These are phyloP conservation scores for Eueremaeus valkanovi DNA, from an alignment of 2,888 invertebrate species.

Conservation along the genomic window DNA sequence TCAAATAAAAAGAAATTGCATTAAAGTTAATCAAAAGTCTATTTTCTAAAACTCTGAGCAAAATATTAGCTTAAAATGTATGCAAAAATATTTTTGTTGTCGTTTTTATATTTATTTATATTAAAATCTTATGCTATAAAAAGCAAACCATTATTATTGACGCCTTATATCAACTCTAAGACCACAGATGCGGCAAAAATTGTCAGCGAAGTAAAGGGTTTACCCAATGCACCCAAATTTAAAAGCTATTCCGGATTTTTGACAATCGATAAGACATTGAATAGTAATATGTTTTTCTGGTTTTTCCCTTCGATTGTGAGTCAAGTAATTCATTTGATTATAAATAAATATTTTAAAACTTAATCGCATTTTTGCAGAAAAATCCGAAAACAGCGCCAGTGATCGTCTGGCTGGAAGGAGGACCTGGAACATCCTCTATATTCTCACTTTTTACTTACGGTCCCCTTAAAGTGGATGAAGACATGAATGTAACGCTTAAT, in stretches of 20 bases:
- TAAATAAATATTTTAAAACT: too few relatives aligned
- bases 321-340: too few relatives aligned
- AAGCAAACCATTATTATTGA: background rate
- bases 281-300: slow-evolving; percentile 87
- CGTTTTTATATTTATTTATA: too few relatives aligned
- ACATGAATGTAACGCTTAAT: background rate
- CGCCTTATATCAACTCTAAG: background rate
- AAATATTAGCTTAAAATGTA: too few relatives aligned
- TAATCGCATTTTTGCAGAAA: background rate
- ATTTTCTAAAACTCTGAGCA: too few relatives aligned
- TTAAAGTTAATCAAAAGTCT: too few relatives aligned
- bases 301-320: slow-evolving; percentile 64
- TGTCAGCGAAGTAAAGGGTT: slow-evolving; percentile 49
- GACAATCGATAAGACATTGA: slow-evolving; percentile 70
- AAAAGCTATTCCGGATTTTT: slow-evolving; percentile 72
- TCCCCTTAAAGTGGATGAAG: background rate
- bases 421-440: background rate
- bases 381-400: background rate
- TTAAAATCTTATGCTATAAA: background rate
- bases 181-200: slow-evolving; percentile 51
- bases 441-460: background rate
- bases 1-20: too few relatives aligned
- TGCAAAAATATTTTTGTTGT: too few relatives aligned
- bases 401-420: background rate
- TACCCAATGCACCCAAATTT: slow-evolving; percentile 53